Conservation (phyloP, 1,140 invertebrate species). For the Drosophila saltans region DNA sequence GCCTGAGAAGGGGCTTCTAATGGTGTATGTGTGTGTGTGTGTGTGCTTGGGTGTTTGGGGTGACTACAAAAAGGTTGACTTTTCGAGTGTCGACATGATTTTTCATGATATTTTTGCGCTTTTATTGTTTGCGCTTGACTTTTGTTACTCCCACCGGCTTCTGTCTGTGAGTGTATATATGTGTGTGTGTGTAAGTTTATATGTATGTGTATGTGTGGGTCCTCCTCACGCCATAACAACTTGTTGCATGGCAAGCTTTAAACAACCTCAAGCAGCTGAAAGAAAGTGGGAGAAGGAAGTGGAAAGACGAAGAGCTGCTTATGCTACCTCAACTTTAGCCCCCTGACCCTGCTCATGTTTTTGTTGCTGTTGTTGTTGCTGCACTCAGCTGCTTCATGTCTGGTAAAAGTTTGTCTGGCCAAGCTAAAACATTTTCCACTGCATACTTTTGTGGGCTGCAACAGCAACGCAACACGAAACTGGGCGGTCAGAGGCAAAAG, state of each 20-base stretch:
- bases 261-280: slow-evolving; percentile 64
- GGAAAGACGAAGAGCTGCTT: slow-evolving; percentile 35
- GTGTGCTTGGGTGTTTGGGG: slow-evolving; percentile 16
- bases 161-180: slow-evolving; percentile 4
- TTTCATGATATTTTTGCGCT: slow-evolving; percentile 73
- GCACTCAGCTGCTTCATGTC: not conserved
- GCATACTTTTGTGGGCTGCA: slow-evolving; percentile 55
- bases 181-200: not conserved
- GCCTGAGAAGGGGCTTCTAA: slow-evolving; percentile 53
- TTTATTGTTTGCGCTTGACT: slow-evolving; percentile 66
- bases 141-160: slow-evolving; percentile 14
- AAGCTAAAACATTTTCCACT: slow-evolving; percentile 22
- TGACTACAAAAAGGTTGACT: slow-evolving; percentile 60
- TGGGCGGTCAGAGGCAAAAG: slow-evolving; percentile 60
- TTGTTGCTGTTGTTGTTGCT: not conserved
- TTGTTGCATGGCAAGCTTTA: slow-evolving; percentile 66
- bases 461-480: slow-evolving; percentile 50
- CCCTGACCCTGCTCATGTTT: not conserved
- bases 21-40: slow-evolving; percentile 52
- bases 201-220: not conserved
- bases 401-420: slow-evolving; percentile 28
- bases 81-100: slow-evolving; percentile 75
- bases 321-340: not conserved
- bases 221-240: slow-evolving; percentile 43
- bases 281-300: slow-evolving; percentile 1